These are phyloP conservation scores for Galendromus occidentalis DNA, from an alignment of 1,140 invertebrate species.

Conservation along the genomic window DNA sequence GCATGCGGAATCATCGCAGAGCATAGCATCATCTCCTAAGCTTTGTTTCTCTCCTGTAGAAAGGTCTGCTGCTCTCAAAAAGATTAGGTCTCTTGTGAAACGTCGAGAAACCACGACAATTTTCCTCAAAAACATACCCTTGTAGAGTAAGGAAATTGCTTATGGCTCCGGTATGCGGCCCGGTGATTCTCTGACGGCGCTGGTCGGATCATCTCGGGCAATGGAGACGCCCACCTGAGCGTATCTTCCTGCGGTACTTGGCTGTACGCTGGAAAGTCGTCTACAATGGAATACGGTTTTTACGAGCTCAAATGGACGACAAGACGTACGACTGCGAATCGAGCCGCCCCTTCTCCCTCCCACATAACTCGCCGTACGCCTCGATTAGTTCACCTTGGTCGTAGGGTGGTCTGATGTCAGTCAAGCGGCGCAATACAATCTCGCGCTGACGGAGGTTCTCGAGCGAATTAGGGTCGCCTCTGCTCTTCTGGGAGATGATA, in stretches of 20 bases:
- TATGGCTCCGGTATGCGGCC: background rate
- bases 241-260: background rate
- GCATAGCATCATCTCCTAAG: background rate
- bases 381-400: background rate
- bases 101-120: background rate
- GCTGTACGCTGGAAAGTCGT: conserved; percentile 1
- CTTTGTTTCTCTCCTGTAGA: background rate
- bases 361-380: background rate
- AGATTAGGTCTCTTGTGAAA: background rate
- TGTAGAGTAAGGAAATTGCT: background rate
- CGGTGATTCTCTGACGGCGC: background rate
- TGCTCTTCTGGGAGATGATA: background rate
- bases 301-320: background rate
- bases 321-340: background rate
- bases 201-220: background rate
- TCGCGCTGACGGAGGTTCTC: background rate
- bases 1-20: background rate
- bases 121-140: background rate
- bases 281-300: background rate
- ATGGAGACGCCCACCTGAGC: background rate
- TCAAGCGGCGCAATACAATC: background rate
- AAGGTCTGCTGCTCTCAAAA: background rate
- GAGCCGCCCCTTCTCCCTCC: background rate
- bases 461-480: background rate
- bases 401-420: background rate